Percentiles rank a stretch among this genome's conserved stretches.
phyloP scores from a whole-genome alignment of 2,888 invertebrate genomes.

The Lissocephala sabroskyi region DNA sequence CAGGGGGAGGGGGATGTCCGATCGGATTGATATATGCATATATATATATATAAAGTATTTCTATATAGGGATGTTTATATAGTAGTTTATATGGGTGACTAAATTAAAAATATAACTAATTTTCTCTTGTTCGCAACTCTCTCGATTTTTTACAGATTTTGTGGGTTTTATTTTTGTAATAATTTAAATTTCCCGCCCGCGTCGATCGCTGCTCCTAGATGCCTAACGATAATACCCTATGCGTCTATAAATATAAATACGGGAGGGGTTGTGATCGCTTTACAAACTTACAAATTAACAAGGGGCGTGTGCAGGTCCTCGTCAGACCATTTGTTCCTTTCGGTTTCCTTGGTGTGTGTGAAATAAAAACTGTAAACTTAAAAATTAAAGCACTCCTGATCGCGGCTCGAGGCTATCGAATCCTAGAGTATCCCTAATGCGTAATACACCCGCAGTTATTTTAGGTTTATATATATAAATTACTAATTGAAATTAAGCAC shows the following conservation, averaged over 20 bases:
- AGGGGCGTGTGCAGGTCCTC: not conserved
- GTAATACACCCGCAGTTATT: constrained; percentile 33
- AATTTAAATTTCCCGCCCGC: constrained; percentile 21
- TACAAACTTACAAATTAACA: constrained; percentile 6
- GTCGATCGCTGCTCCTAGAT: constrained; percentile 5
- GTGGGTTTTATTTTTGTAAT: too few relatives aligned
- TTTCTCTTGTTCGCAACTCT: too few relatives aligned
- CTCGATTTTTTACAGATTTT: constrained; percentile 62
- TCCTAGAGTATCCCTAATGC: constrained; percentile 24
- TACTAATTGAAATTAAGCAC: constrained; percentile 64
- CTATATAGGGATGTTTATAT: not conserved
- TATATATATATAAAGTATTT: too few relatives aligned
- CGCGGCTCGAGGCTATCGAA: too few relatives aligned
- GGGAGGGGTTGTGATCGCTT: constrained; percentile 19
- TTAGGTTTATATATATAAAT: constrained; percentile 39
- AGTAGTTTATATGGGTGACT: constrained; percentile 20
- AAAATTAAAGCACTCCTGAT: too few relatives aligned
- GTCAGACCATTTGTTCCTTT: constrained; percentile 2
- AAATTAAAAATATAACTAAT: constrained; percentile 62
- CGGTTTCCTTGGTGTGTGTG: constrained; percentile 19
- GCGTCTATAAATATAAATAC: constrained; percentile 29
- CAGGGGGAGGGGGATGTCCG: too few relatives aligned
- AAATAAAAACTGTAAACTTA: constrained; percentile 47
- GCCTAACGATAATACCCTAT: not conserved
- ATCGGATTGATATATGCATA: too few relatives aligned